A percentile compares a stretch with the other conserved stretches of the same genome.
phyloP scores from a whole-genome alignment of 2,113 vertebrate genomes.

The Chaenogobius annularis region DNA sequence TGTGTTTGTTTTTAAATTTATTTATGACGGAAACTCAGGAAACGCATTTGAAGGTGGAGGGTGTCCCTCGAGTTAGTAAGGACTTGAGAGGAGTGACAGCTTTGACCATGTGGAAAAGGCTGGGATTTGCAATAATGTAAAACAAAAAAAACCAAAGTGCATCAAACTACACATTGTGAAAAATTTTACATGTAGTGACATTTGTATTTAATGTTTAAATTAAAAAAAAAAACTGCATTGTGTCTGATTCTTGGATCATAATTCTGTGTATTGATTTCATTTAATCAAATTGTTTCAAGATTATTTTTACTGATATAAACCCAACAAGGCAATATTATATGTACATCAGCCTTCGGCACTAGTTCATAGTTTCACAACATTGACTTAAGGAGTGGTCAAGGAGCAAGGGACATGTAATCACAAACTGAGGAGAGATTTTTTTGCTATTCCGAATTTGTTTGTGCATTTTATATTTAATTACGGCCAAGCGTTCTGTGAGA shows the following conservation, averaged over 20 bases:
- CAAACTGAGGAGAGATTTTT: not conserved
- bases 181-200: not conserved
- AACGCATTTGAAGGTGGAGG: constrained; percentile 30
- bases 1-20: constrained; percentile 43
- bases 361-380: constrained; percentile 27
- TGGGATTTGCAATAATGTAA: constrained; percentile 13
- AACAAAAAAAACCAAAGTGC: constrained; percentile 1
- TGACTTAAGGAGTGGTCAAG: constrained; percentile 36
- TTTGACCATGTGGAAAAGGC: not conserved
- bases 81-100: constrained; percentile 22
- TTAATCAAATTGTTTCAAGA: not conserved
- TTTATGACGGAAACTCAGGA: constrained; percentile 52
- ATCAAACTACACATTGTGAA: constrained; percentile 21
- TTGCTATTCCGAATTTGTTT: not conserved
- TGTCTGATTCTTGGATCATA: not conserved
- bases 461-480: not conserved
- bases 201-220: constrained; percentile 13
- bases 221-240: constrained; percentile 8
- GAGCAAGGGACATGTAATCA: constrained; percentile 21
- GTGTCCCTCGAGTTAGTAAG: constrained; percentile 11
- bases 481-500: not conserved
- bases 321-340: not conserved
- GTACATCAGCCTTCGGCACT: not conserved
- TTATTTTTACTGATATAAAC: constrained; percentile 11
- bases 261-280: not conserved